Base-by-base conservation (phyloP, 2,113 vertebrate genomes). In the Chamaea fasciata region DNA sequence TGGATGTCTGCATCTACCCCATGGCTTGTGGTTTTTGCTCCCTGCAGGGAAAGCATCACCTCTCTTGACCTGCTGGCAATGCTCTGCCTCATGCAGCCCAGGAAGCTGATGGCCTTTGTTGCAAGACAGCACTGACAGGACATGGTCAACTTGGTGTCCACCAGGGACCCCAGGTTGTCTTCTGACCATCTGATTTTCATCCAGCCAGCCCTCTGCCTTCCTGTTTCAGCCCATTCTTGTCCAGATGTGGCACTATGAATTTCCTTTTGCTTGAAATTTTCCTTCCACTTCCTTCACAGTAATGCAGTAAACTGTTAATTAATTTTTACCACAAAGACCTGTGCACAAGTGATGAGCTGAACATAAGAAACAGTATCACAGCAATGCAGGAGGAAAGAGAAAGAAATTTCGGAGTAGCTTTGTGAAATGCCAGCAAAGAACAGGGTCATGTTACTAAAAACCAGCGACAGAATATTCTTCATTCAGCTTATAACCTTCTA, bases 81-180 rank as follows among this genome's bases (percentile, higher is more conserved):
- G 27, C 4, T 63, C 28, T 64, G 26, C 7, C 30, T 68, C 42
- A 24, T 35, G 33, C 33, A 89, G 27, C 21, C 16, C 65, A 49
- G 30, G 22, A 46, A 28, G 44, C 9, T 49, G 37, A 22, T 37
- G 28, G n/a, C 6, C 9, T 68, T 62, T 57, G 11, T 22, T 74
- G 7, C 33, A 59, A 26, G 11, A 55, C 2, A 33, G 8, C 33
- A 33, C 18, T 0, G 1, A 13, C 52, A 71, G 20, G 13, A 19
- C 23, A 11, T 15, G 35, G 47, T 20, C 44, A 76, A 0, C 12
- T 21, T 71, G 24, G 11, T 44, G 52, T 2, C 19, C 42, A 41
- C 4, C 57, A 56, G 44, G 35, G 15, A 30, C 11, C 10, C 7
- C 33, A 55, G 20, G 11, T 42, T 35, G n/a, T 87, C 53, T 67